Conservation (phyloP, 2,888 invertebrate genomes). For the Atethmia centrago region DNA sequence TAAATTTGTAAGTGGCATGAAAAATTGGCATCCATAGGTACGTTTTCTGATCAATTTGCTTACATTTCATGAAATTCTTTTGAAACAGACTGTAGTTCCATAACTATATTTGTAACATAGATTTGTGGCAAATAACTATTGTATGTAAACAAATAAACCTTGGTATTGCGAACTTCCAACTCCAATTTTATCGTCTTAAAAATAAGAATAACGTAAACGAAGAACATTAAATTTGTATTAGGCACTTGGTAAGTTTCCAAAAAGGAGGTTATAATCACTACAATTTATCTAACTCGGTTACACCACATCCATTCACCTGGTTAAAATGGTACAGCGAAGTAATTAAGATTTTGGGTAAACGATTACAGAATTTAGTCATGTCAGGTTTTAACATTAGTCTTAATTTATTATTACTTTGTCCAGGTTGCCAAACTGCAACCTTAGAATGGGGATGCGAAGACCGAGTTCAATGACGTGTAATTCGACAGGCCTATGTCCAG, state of each 20-base stretch:
- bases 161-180: neutral
- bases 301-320: constrained; percentile 52
- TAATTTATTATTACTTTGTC: constrained; percentile 11
- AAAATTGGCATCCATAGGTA: too few relatives aligned
- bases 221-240: constrained; percentile 26
- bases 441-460: neutral
- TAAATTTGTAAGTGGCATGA: too few relatives aligned
- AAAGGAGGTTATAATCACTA: constrained; percentile 53
- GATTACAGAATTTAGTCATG: constrained; percentile 51
- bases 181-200: constrained; percentile 9
- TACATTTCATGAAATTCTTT: too few relatives aligned
- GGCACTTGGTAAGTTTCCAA: constrained; percentile 55
- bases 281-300: constrained; percentile 59
- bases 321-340: constrained; percentile 47
- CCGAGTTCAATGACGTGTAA: neutral
- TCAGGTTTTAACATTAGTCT: constrained; percentile 11
- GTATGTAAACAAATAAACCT: neutral
- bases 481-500: neutral
- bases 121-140: neutral
- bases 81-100: too few relatives aligned
- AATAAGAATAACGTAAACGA: constrained; percentile 37
- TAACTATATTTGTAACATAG: too few relatives aligned
- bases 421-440: neutral
- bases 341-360: constrained; percentile 61
- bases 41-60: too few relatives aligned